phyloP scores from a whole-genome alignment of 2,888 invertebrate genomes.

The Mimumesa dahlbomi region DNA sequence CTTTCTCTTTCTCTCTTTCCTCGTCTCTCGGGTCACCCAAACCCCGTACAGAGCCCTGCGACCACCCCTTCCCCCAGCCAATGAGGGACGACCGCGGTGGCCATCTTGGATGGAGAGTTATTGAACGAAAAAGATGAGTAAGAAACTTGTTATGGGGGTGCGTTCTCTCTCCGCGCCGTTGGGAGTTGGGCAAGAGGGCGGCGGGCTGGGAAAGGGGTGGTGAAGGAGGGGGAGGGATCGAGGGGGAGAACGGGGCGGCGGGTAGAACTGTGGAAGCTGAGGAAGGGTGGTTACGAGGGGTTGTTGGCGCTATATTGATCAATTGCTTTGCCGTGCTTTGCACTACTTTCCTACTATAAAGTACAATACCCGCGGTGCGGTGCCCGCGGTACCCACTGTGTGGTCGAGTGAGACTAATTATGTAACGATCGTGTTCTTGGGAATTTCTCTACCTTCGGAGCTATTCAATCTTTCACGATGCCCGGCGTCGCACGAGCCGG shows the following conservation, averaged over 20 bases:
- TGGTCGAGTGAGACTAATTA: conserved; percentile 75
- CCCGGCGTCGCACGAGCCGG: conserved; percentile 34
- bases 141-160: conserved; percentile 80
- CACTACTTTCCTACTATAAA: conserved; percentile 77
- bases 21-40: conserved; percentile 70
- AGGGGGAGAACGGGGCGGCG: conserved; percentile 36
- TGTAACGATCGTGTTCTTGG: conserved; percentile 70
- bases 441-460: conserved; percentile 47
- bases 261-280: conserved; percentile 51
- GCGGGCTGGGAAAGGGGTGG: conserved; percentile 36
- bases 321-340: conserved; percentile 79
- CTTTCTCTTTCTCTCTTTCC: conserved; percentile 52
- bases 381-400: conserved; percentile 69
- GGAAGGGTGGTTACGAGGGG: conserved; percentile 67
- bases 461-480: conserved; percentile 48
- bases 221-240: conserved; percentile 22
- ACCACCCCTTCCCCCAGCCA: conserved; percentile 80
- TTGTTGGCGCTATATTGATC: conserved; percentile 80
- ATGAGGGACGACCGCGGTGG: conserved; percentile 81
- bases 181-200: conserved; percentile 55
- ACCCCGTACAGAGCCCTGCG: conserved; percentile 72
- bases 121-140: conserved; percentile 81
- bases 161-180: conserved; percentile 72
- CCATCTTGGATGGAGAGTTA: conserved; percentile 81
- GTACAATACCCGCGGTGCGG: conserved; percentile 68